These are phyloP conservation scores for Actinemys pallida DNA, from an alignment of 2,113 vertebrate species.

Conservation along the genomic window DNA sequence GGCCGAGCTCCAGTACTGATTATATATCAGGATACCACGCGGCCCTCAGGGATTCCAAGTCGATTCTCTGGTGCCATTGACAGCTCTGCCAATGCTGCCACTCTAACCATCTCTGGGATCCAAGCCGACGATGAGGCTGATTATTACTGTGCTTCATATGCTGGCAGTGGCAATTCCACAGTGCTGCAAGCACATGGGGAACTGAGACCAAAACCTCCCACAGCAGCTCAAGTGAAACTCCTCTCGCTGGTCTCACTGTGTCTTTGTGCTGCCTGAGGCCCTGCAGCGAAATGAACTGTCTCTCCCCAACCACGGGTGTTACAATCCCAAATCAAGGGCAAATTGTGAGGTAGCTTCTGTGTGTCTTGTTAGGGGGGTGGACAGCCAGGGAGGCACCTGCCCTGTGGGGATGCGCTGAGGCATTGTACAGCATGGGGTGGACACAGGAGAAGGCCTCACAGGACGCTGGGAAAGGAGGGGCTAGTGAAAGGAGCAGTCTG, in stretches of 20 bases:
- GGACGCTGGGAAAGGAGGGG: too few relatives aligned
- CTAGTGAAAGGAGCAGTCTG: background rate
- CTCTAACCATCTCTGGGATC: background rate
- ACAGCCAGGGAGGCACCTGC: background rate
- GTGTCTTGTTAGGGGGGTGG: background rate
- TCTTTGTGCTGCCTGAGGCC: background rate
- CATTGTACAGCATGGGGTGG: background rate
- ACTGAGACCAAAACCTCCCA: background rate
- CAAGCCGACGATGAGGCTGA: too few relatives aligned
- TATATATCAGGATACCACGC: background rate
- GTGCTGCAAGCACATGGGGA: background rate
- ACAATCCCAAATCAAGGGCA: background rate
- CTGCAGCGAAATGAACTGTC: background rate
- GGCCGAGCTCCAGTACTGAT: background rate
- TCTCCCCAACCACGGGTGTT: too few relatives aligned
- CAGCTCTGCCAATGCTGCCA: background rate
- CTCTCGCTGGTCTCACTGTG: background rate
- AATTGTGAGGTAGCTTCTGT: background rate
- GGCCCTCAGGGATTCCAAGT: background rate
- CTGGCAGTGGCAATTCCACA: too few relatives aligned
- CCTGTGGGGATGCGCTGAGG: background rate
- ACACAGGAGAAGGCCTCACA: background rate
- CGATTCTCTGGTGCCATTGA: background rate
- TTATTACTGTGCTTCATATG: too few relatives aligned
- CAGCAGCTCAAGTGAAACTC: background rate